Base-by-base conservation (phyloP, 2,113 vertebrate genomes). In the Aptenodytes forsteri region DNA sequence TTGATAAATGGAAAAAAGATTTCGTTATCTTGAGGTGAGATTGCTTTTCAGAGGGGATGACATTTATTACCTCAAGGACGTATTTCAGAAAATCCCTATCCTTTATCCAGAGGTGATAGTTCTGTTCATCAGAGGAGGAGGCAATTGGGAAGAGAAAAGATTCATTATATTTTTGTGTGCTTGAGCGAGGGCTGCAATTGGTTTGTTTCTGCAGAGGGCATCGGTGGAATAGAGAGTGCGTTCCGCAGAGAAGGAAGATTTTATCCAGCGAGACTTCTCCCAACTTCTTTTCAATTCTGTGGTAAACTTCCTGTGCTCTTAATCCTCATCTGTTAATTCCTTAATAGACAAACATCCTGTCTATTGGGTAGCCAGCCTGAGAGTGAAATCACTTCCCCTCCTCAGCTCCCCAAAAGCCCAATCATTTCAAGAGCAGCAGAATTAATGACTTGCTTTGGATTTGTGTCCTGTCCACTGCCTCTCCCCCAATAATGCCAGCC, bases 1-100 rank as follows among this genome's bases (percentile, higher is more conserved):
- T 95, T 97, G 94, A 96, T 97, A 96, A 96, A 96, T 93, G 94
- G 81, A 89, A 90, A 94, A 97, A 96, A 96, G 79, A 94, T 94
- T 97, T 92, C 80, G 94, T 96, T 96, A 94, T 96, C 92, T 95
- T 87, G 90, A 92, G 81, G 90, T 96, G 77, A 97, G 94, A 97
- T 97, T 97, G 89, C 90, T 91, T 97, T 96, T 94, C 93, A 89
- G 86, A 90, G 71, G 93, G 36, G 76, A 93, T 97, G 96, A 93
- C 94, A 94, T 97, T 95, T 97, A 93, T 97, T 96, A 94, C 77
- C 70, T 91, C 85, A 95, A 97, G 92, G 86, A 96, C 86, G 34
- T 75, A 83, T 95, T 97, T 97, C 94, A 95, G 84, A 95, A 96
- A 94, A 96, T 93, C 92, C 25, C 38, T 89, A 34, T 95, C 49